A percentile compares a stretch with the other conserved stretches of the same genome.
phyloP scores from a whole-genome alignment of 1,140 invertebrate genomes.

The Bicyclus anynana region DNA sequence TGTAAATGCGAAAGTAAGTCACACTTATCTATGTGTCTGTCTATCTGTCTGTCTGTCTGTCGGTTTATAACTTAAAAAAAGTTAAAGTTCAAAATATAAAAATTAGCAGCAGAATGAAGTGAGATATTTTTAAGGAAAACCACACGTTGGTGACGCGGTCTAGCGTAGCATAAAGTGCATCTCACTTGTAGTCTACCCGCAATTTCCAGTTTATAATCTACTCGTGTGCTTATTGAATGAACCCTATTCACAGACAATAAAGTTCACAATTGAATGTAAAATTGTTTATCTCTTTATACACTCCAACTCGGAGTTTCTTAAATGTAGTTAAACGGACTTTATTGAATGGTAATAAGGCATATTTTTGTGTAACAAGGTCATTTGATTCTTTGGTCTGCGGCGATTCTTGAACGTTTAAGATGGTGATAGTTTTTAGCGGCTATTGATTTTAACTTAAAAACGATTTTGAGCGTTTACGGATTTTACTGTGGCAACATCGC shows the following conservation, averaged over 20 bases:
- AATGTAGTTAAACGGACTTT: not conserved
- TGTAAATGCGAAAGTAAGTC: no score
- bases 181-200: conserved; percentile 16
- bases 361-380: conserved; percentile 1
- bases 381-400: not conserved
- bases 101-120: no score
- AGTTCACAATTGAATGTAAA: not conserved
- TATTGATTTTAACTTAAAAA: conserved; percentile 12
- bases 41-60: no score
- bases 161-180: conserved; percentile 13
- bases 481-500: not conserved
- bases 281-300: not conserved
- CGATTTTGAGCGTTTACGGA: not conserved
- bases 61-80: no score
- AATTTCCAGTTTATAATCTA: conserved; percentile 16
- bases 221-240: not conserved
- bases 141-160: conserved; percentile 5
- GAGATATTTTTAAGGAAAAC: not conserved
- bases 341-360: not conserved
- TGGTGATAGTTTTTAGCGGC: conserved; percentile 9
- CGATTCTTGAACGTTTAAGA: conserved; percentile 6
- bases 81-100: no score
- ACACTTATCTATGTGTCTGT: no score
- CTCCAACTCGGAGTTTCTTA: not conserved
- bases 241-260: conserved; percentile 2